These are phyloP conservation scores for Drosophila malerkotliana DNA, from an alignment of 1,140 invertebrate species.

Conservation along the genomic window DNA sequence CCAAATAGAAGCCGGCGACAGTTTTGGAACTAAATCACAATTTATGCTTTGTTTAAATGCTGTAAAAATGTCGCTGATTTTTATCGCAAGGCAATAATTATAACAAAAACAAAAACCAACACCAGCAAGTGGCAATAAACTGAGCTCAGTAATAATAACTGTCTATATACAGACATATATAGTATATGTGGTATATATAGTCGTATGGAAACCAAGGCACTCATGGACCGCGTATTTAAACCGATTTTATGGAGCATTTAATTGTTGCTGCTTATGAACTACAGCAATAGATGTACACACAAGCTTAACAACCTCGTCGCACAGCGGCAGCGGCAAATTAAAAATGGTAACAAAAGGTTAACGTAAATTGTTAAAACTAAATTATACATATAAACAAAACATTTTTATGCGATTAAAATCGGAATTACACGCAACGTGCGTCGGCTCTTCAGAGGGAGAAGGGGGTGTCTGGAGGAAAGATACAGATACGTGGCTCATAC, in stretches of 20 bases:
- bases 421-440: conserved; percentile 82
- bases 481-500: neutral
- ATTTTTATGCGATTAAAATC: conserved; percentile 82
- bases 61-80: conserved; percentile 81
- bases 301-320: conserved; percentile 30
- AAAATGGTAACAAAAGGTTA: conserved; percentile 82
- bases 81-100: conserved; percentile 75
- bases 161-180: conserved; percentile 52
- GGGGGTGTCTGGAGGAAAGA: neutral
- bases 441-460: conserved; percentile 36
- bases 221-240: conserved; percentile 72
- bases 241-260: conserved; percentile 80
- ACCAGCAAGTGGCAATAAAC: neutral
- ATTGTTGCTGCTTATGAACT: conserved; percentile 79
- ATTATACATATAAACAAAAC: conserved; percentile 83
- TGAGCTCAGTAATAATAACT: conserved; percentile 67
- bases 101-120: conserved; percentile 43
- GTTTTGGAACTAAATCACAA: conserved; percentile 79
- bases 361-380: conserved; percentile 82
- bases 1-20: conserved; percentile 45
- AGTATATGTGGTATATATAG: neutral
- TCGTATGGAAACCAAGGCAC: conserved; percentile 21
- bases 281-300: conserved; percentile 21
- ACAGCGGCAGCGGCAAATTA: conserved; percentile 57
- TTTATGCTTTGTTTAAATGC: conserved; percentile 82